These are phyloP conservation scores for Tachysurus vachellii DNA, from an alignment of 2,113 vertebrate genomes.

Conservation along the genomic window DNA sequence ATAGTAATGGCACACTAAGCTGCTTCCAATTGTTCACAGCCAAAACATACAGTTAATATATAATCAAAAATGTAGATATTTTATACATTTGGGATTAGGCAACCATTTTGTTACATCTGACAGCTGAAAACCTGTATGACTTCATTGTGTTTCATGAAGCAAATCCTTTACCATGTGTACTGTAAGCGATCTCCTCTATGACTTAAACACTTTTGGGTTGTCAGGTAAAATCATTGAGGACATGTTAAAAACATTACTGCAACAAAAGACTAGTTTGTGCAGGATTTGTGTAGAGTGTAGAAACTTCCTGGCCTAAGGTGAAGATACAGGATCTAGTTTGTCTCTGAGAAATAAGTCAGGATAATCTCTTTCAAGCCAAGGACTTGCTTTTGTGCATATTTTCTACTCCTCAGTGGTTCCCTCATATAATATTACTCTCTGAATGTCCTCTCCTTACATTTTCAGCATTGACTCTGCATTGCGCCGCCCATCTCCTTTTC, in stretches of 20 bases:
- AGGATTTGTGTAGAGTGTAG: neutral
- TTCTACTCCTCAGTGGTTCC: neutral
- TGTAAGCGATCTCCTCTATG: neutral
- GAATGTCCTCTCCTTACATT: neutral
- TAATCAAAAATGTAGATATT: neutral
- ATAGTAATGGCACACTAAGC: neutral
- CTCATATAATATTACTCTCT: slow-evolving; percentile 5
- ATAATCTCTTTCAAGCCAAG: neutral
- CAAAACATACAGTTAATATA: neutral
- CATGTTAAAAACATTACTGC: slow-evolving; percentile 1
- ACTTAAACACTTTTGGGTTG: neutral
- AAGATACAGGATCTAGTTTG: neutral
- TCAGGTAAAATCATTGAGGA: neutral
- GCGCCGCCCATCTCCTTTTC: slow-evolving; percentile 30
- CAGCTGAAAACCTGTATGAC: neutral
- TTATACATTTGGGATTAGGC: neutral
- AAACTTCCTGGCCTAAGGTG: neutral
- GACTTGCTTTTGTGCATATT: neutral
- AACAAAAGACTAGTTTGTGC: neutral
- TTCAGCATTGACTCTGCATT: neutral
- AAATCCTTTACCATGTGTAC: neutral
- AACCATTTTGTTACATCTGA: neutral
- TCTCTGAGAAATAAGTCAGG: neutral
- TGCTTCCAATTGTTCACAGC: neutral
- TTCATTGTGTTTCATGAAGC: no score